Conservation (phyloP, 2,888 invertebrate genomes). For the Drosophila borborema region DNA sequence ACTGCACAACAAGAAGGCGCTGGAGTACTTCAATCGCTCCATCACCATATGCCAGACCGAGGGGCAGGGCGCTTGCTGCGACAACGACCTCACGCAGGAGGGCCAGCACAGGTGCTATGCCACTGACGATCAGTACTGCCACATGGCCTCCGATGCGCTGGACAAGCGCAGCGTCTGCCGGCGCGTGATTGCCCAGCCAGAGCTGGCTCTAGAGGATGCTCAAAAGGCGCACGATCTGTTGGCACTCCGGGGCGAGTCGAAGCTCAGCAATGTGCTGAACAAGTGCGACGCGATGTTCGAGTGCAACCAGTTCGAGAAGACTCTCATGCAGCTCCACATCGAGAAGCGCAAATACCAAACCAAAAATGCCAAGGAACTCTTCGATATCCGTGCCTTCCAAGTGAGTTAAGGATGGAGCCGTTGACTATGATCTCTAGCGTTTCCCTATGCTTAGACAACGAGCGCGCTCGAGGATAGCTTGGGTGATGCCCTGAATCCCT, state of each 20-base stretch:
- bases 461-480: constrained; percentile 72
- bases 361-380: background rate
- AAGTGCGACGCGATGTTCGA: constrained; percentile 77
- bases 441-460: constrained; percentile 14
- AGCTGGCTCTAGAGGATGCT: constrained; percentile 66
- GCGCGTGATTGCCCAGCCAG: constrained; percentile 66
- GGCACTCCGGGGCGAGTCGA: background rate
- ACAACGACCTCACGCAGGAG: rapidly evolving
- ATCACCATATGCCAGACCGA: constrained; percentile 19
- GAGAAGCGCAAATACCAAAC: constrained; percentile 44
- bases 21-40: constrained; percentile 24
- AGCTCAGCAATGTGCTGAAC: constrained; percentile 51
- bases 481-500: constrained; percentile 69
- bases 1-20: constrained; percentile 21
- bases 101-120: rapidly evolving
- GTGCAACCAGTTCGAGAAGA: constrained; percentile 76
- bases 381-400: constrained; percentile 12
- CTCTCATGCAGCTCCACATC: constrained; percentile 60
- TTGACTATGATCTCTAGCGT: background rate
- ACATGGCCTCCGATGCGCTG: background rate
- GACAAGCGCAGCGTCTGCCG: constrained; percentile 44
- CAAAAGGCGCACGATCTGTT: constrained; percentile 50
- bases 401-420: constrained; percentile 28
- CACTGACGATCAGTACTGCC: background rate
- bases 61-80: background rate